Base-by-base conservation (phyloP, 2,888 invertebrate genomes). In the Argyra leucocephala region DNA sequence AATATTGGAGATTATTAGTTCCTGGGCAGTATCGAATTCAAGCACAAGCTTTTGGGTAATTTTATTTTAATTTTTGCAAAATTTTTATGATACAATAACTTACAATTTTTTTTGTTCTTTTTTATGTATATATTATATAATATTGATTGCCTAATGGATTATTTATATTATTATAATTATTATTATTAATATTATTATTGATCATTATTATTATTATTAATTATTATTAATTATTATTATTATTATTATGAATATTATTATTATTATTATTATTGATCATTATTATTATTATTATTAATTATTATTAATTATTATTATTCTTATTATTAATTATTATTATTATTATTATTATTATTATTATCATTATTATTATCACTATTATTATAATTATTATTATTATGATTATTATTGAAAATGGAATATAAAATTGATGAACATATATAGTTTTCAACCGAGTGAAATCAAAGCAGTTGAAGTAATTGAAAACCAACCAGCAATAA, bases 1-100 rank as follows among this genome's bases (percentile, higher is more conserved):
- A 96, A 78, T 99, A 88, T 80, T 99, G 98, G 97, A 83, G 99
- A 67, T 81, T 99, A 63, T 82, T 99, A 31, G 80, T 92, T 22
- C 96, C 97, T 0, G 97, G 96, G 67, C 82, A 82, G 5, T 98
- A 97, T 77, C 83, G 83, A 31, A 81, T 96, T 69, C 86, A 84
- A 68, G 91, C 88, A 1, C 73, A 80, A 57, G 90, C 90, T 63
- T 83, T 84, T 75, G 91, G 91, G 91, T 93, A 80, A 48, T 2
- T 37, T 37, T 37, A 37, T 81, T 71, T 71, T 58, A n/a, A n/a
- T n/a, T n/a, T n/a, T n/a, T n/a, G n/a, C n/a, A n/a, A n/a, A n/a
- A n/a, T n/a, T n/a, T n/a, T n/a, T n/a, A n/a, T 37, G 62, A 48
- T n/a, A 15, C 26, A 18, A 37, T 21, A 37, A 58, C 62, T n/a